These are phyloP conservation scores for Turritopsis dohrnii DNA, from an alignment of 30 jellyfish, hydroid and myxozoan species.

Conservation along the genomic window DNA sequence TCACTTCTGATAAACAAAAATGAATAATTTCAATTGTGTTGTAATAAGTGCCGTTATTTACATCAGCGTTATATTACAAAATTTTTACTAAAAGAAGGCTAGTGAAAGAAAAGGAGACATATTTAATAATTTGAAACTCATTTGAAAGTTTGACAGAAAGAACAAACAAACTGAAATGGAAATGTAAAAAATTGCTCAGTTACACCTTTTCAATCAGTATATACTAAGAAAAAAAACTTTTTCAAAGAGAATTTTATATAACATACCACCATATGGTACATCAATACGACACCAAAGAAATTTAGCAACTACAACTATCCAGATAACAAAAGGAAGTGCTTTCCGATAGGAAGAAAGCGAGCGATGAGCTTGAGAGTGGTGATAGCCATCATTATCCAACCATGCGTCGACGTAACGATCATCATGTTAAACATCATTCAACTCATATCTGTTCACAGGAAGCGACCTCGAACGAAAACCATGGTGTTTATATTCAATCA, in stretches of 20 bases:
- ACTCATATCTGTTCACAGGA: not conserved
- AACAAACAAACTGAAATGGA: too few relatives aligned
- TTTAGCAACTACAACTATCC: not conserved
- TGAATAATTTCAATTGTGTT: not conserved
- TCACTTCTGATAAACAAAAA: not conserved
- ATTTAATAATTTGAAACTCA: too few relatives aligned
- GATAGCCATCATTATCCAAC: not conserved
- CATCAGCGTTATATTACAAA: too few relatives aligned
- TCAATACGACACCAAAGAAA: too few relatives aligned
- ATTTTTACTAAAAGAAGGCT: too few relatives aligned
- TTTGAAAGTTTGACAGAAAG: too few relatives aligned
- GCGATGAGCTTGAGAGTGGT: not conserved
- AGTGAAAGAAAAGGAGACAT: too few relatives aligned
- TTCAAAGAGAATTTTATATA: not conserved
- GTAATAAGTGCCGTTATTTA: not conserved
- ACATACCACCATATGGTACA: not conserved
- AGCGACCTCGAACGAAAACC: not conserved
- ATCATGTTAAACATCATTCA: not conserved
- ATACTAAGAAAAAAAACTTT: too few relatives aligned
- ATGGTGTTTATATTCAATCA: not conserved
- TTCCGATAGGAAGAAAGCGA: not conserved
- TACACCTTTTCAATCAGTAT: not conserved
- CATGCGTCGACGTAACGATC: not conserved
- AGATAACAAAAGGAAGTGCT: not conserved
- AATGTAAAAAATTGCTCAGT: too few relatives aligned